Evolutionary conservation across 2,113 vertebrate species (phyloP), one percentile per base, ranked within the genome.

Genomic region (Columba livia): DNA sequence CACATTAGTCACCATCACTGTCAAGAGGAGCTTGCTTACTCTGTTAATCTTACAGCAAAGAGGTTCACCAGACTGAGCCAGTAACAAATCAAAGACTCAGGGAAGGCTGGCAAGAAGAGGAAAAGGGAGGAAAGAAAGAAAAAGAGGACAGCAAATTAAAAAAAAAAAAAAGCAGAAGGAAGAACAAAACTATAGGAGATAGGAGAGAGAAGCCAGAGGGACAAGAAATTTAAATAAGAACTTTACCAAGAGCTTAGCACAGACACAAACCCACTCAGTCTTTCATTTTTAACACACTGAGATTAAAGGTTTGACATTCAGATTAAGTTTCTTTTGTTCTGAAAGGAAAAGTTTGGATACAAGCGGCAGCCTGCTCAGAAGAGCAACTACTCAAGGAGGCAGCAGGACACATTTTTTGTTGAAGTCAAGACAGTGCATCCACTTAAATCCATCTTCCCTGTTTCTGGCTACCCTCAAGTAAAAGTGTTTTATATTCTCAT

Each of bases 391-490:
- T 89, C 0, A 1, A 89, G 56, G 60, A 91, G 79, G 31, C 17
- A 62, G 38, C 77, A 23, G 47, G 25, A 58, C 23, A 15, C 5
- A 15, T 21, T 95, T 71, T 73, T 69, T 36, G 58, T 5, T 50
- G 47, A 89, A 85, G 23, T 12, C 3, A 6, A 21, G 11, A 61
- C 0, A 0, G 31, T 0, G 0, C 32, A 85, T 38, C 70, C 21
- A 51, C 85, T 69, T 77, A 82, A 79, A 92, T 58, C 23, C 31
- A 48, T 24, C 36, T 65, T 72, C 34, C 50, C 42, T 51, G 15
- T 65, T 69, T 42, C 79, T 82, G 67, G 25, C 56, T 58, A 83
- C 23, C 29, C 20, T 88, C 15, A 79, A 60, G 40, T 21, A 77
- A 29, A 79, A 11, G 9, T 20, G 7, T 4, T 34, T 32, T 38